phyloP scores from a whole-genome alignment of 2,888 invertebrate genomes.

The Operophtera brumata region DNA sequence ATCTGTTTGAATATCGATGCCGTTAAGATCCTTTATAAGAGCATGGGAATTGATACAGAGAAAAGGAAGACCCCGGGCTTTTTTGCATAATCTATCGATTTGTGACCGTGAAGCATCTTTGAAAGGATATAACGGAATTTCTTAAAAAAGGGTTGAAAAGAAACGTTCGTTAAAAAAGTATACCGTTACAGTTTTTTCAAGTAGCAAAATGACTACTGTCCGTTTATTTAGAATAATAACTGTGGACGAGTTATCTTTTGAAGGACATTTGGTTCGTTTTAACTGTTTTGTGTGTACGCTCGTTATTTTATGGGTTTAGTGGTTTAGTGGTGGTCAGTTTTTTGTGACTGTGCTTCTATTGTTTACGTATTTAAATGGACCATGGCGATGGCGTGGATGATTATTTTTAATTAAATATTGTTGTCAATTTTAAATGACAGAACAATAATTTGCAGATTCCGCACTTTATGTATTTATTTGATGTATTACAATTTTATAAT shows the following conservation, averaged over 20 bases:
- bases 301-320: constrained; percentile 21
- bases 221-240: constrained; percentile 43
- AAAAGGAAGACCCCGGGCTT: constrained; percentile 72
- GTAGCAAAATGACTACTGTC: constrained; percentile 55
- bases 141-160: constrained; percentile 64
- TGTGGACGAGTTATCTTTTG: constrained; percentile 33
- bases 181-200: constrained; percentile 65
- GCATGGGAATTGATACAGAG: constrained; percentile 77
- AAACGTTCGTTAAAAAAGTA: constrained; percentile 64
- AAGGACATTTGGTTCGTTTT: constrained; percentile 28
- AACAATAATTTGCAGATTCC: no score
- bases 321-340: constrained; percentile 13
- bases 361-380: constrained; percentile 4
- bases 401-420: no score
- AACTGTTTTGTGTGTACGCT: constrained; percentile 56
- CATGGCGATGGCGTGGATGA: no score
- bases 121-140: constrained; percentile 67
- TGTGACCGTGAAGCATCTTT: constrained; percentile 56
- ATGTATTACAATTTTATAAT: no score
- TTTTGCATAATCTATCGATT: constrained; percentile 79
- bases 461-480: no score
- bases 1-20: constrained; percentile 80
- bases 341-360: constrained; percentile 9
- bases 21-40: constrained; percentile 66
- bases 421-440: no score